Percentiles rank a stretch among this genome's conserved stretches.
Evolutionary conservation across 2,797 vertebrate species (phyloP).

Genomic region (Myripristis murdjan): DNA sequence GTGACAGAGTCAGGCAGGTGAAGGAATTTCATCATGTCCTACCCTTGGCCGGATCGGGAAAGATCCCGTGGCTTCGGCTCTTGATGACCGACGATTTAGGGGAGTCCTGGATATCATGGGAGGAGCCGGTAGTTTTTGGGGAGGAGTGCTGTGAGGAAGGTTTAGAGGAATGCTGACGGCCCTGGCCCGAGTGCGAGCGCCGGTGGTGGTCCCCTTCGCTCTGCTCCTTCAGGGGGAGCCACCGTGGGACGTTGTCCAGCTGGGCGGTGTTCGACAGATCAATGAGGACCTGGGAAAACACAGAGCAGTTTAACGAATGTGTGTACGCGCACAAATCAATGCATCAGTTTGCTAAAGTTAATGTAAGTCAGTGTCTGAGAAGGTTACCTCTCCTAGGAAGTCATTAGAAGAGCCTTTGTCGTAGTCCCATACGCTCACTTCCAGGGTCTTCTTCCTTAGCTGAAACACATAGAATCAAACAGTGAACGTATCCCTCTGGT

Average conservation of each 20-base stretch:
- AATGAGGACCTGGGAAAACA: slow-evolving; percentile 90
- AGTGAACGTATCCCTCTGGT: background rate
- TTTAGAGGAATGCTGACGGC: slow-evolving; percentile 92
- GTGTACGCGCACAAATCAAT: background rate
- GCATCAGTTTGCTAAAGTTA: background rate
- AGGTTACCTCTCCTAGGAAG: slow-evolving; percentile 96
- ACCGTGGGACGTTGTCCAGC: slow-evolving; percentile 94
- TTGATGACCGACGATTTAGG: slow-evolving; percentile 98
- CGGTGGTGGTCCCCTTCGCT: slow-evolving; percentile 94
- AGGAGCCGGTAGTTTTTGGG: slow-evolving; percentile 88
- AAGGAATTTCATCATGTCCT: slow-evolving; percentile 72
- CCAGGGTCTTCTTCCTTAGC: slow-evolving; percentile 98
- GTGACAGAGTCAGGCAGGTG: slow-evolving; percentile 45
- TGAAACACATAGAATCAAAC: slow-evolving; percentile 77
- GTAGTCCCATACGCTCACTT: slow-evolving; percentile 99
- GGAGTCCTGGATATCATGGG: slow-evolving; percentile 88
- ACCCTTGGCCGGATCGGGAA: slow-evolving; percentile 98
- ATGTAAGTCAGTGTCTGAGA: background rate
- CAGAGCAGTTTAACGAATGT: background rate
- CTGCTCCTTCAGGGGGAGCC: slow-evolving; percentile 96
- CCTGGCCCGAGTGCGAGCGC: slow-evolving; percentile 91
- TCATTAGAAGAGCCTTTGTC: slow-evolving; percentile 98
- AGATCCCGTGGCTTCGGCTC: slow-evolving; percentile 97
- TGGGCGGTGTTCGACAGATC: slow-evolving; percentile 93
- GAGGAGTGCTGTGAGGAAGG: slow-evolving; percentile 89